These are phyloP conservation scores for Pinctada fucata DNA, from an alignment of 2,888 invertebrate genomes.

Conservation along the genomic window DNA sequence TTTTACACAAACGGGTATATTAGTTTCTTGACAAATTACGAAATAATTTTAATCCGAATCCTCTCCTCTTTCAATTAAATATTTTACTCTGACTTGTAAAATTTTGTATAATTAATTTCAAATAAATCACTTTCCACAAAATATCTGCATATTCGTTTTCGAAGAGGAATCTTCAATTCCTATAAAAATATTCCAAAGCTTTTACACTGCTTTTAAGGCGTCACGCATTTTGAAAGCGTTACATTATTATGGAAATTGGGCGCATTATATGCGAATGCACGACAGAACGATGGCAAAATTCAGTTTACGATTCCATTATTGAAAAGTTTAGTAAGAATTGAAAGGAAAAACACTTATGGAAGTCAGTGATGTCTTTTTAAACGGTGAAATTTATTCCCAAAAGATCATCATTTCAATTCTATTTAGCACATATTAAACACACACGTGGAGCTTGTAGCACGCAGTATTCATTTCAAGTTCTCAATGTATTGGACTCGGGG, in stretches of 20 bases:
- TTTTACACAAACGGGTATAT: too few relatives aligned
- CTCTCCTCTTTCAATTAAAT: too few relatives aligned
- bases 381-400: neutral
- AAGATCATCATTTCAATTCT: neutral
- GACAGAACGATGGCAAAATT: neutral
- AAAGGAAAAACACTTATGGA: neutral
- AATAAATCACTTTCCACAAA: too few relatives aligned
- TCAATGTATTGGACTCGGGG: too few relatives aligned
- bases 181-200: neutral
- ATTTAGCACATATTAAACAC: neutral
- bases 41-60: too few relatives aligned
- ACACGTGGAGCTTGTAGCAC: too few relatives aligned
- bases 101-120: too few relatives aligned
- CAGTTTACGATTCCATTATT: slow-evolving; percentile 3
- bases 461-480: too few relatives aligned
- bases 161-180: too few relatives aligned
- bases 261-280: neutral
- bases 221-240: neutral
- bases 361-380: slow-evolving; percentile 1
- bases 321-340: neutral
- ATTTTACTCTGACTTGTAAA: too few relatives aligned
- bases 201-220: neutral
- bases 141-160: too few relatives aligned
- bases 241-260: slow-evolving; percentile 11
- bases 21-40: too few relatives aligned